A percentile compares a stretch with the other conserved stretches of the same genome.
Evolutionary conservation across 2,888 invertebrate genomes (phyloP).

Genomic region (Peribatodes rhomboidaria): DNA sequence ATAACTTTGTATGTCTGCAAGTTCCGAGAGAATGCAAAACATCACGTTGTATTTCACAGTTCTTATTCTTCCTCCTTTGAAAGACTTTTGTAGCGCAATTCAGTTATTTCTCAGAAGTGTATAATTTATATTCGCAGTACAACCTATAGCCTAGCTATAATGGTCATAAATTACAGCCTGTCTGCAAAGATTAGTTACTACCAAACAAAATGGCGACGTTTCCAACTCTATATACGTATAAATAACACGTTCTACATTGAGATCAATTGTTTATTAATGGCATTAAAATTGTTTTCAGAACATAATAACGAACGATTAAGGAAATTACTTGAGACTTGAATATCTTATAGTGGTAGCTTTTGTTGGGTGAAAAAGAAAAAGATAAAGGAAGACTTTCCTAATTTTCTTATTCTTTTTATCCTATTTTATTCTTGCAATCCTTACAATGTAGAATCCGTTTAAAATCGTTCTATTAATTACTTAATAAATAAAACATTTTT

Average conservation of each 20-base stretch:
- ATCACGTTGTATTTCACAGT: too few relatives aligned
- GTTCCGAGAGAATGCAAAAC: too few relatives aligned
- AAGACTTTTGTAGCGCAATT: slow-evolving; percentile 4
- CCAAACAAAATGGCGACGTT: slow-evolving; percentile 40
- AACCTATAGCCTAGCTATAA: slow-evolving; percentile 29
- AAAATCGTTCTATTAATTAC: too few relatives aligned
- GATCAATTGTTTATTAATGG: slow-evolving; percentile 69
- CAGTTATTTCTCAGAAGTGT: slow-evolving; percentile 10
- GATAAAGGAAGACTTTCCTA: too few relatives aligned
- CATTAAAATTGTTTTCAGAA: slow-evolving; percentile 62
- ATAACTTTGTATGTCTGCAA: too few relatives aligned
- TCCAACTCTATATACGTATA: not conserved
- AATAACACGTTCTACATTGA: slow-evolving; percentile 48
- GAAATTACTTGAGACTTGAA: slow-evolving; percentile 20
- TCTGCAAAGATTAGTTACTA: slow-evolving; percentile 29
- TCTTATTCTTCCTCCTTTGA: not conserved
- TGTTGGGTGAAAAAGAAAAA: too few relatives aligned
- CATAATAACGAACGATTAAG: slow-evolving; percentile 48
- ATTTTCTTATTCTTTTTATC: too few relatives aligned
- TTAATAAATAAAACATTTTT: not conserved
- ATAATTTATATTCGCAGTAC: slow-evolving; percentile 19
- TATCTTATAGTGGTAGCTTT: not conserved
- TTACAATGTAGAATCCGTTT: too few relatives aligned
- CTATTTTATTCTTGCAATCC: too few relatives aligned
- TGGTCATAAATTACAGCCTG: slow-evolving; percentile 19